Evolutionary conservation across 30 jellyfish, hydroid and myxozoan genomes (phyloP).

Genomic region (Kudoa iwatai): DNA sequence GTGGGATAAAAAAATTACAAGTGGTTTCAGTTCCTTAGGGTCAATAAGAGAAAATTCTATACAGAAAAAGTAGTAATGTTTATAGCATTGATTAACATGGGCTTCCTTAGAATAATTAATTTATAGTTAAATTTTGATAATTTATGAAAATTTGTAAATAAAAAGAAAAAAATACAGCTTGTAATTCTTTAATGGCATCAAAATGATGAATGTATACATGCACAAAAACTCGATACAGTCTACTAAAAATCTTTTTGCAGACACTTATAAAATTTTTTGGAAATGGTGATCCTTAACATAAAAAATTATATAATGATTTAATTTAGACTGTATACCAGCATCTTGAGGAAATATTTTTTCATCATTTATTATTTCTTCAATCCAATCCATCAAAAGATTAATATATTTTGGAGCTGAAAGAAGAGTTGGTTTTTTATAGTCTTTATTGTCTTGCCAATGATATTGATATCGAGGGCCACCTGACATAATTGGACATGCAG

Average conservation of each 20-base stretch:
- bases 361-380: conserved; percentile 26
- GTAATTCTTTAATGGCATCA: conserved; percentile 13
- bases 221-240: conserved; percentile 54
- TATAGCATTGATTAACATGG: conserved; percentile 66
- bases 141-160: background rate
- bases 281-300: conserved; percentile 23
- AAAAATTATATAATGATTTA: too few species aligned
- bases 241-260: conserved; percentile 31
- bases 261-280: conserved; percentile 42
- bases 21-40: conserved; percentile 29
- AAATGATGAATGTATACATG: conserved; percentile 81
- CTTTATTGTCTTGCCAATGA: conserved; percentile 82
- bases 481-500: conserved; percentile 62
- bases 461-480: conserved; percentile 92
- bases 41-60: conserved; percentile 27
- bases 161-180: conserved; percentile 13
- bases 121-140: too few species aligned
- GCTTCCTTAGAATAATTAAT: conserved; percentile 31
- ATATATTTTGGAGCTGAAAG: conserved; percentile 58
- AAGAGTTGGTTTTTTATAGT: conserved; percentile 59
- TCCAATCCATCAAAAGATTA: conserved; percentile 56
- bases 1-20: too few species aligned
- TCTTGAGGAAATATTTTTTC: conserved; percentile 48
- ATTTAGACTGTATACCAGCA: too few species aligned
- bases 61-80: conserved; percentile 32